Evolutionary conservation across 2,888 invertebrate species (phyloP), one percentile per base, ranked within the genome.

Genomic region (Leptopilina syphax): DNA sequence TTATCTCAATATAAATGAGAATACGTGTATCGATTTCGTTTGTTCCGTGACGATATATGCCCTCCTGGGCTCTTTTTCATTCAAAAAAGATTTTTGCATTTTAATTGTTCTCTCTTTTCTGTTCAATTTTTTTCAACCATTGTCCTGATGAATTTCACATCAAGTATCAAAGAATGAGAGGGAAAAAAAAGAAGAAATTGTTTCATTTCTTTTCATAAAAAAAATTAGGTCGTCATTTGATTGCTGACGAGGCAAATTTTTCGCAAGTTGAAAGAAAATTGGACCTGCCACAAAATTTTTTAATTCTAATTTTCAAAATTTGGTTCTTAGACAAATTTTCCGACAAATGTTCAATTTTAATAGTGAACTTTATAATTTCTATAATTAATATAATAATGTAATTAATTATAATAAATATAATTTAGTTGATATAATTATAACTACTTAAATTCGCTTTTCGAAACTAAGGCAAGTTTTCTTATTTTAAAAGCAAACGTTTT

Each of bases 21-120:
- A 67, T 67, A 13, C 44, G 54, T 54, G 54, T 70, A 70, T 70
- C 70, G 27, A 70, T 70, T 70, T 70, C 54, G 27, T 70, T 70
- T 54, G 54, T 57, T 27, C 54, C 34, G 54, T 34, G 13, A 24
- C 9, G 68, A 47, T 68, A 44, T 8, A 50, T 44, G 13, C 27
- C 50, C 70, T 54, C 50, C 27, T 6, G 24, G 27, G 50, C 70
- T 70, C 54, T 70, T 54, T 70, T 13, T 34, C 63, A 54, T 57
- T 54, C 27, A 50, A 54, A 34, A 34, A 13, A 54, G 50, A 54
- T 34, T 54, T 54, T 70, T 70, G 50, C 27, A 70, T 12, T 70
- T 8, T 4, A 70, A 8, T 70, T 70, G 8, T 54, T 70, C 68
- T 67, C 18, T 70, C 50, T 54, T 24, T 18, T 24, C 10, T 24